Conservation (phyloP, 2,888 invertebrate genomes). For the Euphydryas editha region DNA sequence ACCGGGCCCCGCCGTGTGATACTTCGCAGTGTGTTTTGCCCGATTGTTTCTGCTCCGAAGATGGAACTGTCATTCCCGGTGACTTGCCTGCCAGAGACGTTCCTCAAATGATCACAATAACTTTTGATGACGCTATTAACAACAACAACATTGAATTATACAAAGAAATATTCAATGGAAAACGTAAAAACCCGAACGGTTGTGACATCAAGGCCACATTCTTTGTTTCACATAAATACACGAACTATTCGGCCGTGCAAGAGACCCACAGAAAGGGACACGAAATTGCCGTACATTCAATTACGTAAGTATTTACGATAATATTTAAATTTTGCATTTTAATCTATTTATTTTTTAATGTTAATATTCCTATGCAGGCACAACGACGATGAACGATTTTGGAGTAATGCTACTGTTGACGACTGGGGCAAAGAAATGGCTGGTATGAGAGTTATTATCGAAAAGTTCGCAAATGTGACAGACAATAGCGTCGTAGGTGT, state of each 20-base stretch:
- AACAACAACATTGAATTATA: conserved; percentile 97
- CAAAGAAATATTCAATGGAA: conserved; percentile 95
- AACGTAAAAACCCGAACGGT: conserved; percentile 95
- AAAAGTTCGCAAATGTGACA: conserved; percentile 94
- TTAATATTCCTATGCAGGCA: conserved; percentile 83
- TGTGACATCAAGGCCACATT: conserved; percentile 96
- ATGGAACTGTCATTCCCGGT: conserved; percentile 93
- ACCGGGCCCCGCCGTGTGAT: conserved; percentile 95
- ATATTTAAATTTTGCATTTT: background rate
- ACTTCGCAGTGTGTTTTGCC: conserved; percentile 93
- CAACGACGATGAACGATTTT: conserved; percentile 95
- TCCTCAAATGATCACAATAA: conserved; percentile 97
- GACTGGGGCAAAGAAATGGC: conserved; percentile 98
- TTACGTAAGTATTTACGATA: conserved; percentile 87
- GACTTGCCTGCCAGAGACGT: conserved; percentile 93
- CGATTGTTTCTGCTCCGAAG: conserved; percentile 97
- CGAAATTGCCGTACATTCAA: conserved; percentile 96
- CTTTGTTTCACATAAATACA: conserved; percentile 96
- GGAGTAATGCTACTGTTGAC: conserved; percentile 96
- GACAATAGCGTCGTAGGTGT: conserved; percentile 96
- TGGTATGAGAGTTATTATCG: conserved; percentile 94
- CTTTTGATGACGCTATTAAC: conserved; percentile 97
- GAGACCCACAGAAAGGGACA: conserved; percentile 96
- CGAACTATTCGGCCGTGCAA: conserved; percentile 96
- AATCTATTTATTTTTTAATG: background rate